A percentile compares a stretch with the other conserved stretches of the same genome.
phyloP scores from a whole-genome alignment of 2,113 vertebrate genomes.

The Ifrita kowaldi region DNA sequence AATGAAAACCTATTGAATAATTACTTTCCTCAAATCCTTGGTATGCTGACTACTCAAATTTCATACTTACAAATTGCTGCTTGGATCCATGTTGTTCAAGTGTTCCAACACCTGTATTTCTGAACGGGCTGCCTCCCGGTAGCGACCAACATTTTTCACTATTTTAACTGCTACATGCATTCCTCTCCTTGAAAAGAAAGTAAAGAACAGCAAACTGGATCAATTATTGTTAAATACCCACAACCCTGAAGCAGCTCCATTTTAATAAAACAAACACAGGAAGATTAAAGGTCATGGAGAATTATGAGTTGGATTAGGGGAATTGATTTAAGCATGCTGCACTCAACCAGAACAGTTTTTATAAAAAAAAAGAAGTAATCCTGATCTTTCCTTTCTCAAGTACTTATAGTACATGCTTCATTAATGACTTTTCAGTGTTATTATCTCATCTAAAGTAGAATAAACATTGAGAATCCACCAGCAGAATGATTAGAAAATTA shows the following conservation, averaged over 20 bases:
- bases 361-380: neutral
- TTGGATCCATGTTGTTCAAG: slow-evolving; percentile 85
- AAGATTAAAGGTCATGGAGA: neutral
- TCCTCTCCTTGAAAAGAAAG: slow-evolving; percentile 72
- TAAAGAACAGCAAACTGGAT: neutral
- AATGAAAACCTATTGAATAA: neutral
- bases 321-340: neutral
- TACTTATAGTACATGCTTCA: neutral
- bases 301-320: neutral
- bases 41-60: neutral
- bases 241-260: neutral
- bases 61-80: slow-evolving; percentile 77
- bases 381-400: neutral
- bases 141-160: slow-evolving; percentile 96
- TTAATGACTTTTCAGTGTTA: neutral
- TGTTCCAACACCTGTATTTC: slow-evolving; percentile 93
- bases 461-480: neutral
- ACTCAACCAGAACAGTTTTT: neutral
- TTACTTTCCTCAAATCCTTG: neutral
- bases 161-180: slow-evolving; percentile 94
- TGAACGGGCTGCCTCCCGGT: slow-evolving; percentile 92
- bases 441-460: neutral
- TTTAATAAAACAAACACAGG: neutral
- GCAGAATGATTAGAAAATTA: neutral
- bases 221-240: neutral